Conservation (phyloP, 2,113 vertebrate species). For the Sinocyclocheilus grahami region DNA sequence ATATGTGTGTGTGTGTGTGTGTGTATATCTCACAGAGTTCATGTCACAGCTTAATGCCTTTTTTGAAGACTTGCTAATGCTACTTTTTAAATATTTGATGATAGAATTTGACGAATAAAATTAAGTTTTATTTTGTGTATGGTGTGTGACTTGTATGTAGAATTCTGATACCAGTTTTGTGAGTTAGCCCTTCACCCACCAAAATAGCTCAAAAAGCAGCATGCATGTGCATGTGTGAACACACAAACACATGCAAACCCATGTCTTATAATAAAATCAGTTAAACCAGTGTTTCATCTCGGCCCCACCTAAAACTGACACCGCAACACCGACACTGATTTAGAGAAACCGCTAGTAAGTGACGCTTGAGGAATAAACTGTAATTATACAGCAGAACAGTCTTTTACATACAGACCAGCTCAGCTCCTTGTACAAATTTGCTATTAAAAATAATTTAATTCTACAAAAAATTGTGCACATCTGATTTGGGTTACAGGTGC, state of each 20-base stretch:
- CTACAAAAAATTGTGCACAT: too few species aligned
- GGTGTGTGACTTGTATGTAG: background rate
- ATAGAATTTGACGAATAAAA: background rate
- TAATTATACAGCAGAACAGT: background rate
- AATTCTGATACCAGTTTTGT: background rate
- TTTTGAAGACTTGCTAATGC: background rate
- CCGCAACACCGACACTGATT: slow-evolving; percentile 10
- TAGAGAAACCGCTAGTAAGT: background rate
- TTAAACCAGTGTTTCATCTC: slow-evolving; percentile 10
- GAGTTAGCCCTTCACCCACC: background rate
- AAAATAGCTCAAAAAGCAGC: background rate
- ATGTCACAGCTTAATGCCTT: background rate
- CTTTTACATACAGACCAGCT: background rate
- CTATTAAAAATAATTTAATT: too few species aligned
- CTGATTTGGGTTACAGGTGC: too few species aligned
- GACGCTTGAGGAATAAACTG: background rate
- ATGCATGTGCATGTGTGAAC: background rate
- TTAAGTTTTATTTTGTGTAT: background rate
- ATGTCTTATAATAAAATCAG: background rate
- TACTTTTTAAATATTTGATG: background rate
- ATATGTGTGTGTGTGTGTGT: too few species aligned
- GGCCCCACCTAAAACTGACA: slow-evolving; percentile 7
- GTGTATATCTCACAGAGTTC: too few species aligned
- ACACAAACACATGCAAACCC: background rate
- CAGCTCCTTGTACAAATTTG: background rate